Evolutionary conservation across 1,140 invertebrate species (phyloP), one percentile per base, ranked within the genome.

Genomic region (Drosophila sp.): DNA sequence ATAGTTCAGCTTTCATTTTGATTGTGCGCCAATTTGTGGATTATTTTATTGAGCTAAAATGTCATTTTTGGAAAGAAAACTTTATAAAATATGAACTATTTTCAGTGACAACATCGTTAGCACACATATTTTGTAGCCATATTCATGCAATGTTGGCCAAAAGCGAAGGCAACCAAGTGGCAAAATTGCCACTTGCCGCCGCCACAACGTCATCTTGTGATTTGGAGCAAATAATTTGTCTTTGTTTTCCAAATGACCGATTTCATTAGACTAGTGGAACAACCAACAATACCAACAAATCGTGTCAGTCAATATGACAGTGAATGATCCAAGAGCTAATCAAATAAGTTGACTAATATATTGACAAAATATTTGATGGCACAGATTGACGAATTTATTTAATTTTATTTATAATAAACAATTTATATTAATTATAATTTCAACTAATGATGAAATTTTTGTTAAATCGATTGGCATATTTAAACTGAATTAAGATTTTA

Each of bases 151-250:
- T 29, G 11, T 29, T 48, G 14, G 61, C 50, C 36, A 14, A 40
- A 34, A 43, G 40, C 11, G 11, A n/a, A 64, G 56, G 38, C 41
- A 48, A 9, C 65, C 70, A 66, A 78, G 63, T 81, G 79, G 79
- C 79, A 80, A 81, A 59, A 65, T 59, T 70, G 62, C 62, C 74
- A 65, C 34, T 56, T 46, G 58, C 34, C 34, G 41, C 25, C 9
- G 36, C 5, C n/a, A 38, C 38, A 51, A 25, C 25, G 62, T 46
- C 69, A 57, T 51, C 36, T 43, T 45, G 77, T 66, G 62, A 83
- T 83, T 76, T 83, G 72, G 81, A 84, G 76, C 81, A 83, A 72
- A 76, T 84, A 86, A 86, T 83, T 80, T 72, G 66, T 73, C 69
- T 66, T 83, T 86, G 81, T 83, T 80, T 84, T 83, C 80, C 80